Evolutionary conservation across 2,888 invertebrate genomes (phyloP).

Genomic region (Acheta domesticus): DNA sequence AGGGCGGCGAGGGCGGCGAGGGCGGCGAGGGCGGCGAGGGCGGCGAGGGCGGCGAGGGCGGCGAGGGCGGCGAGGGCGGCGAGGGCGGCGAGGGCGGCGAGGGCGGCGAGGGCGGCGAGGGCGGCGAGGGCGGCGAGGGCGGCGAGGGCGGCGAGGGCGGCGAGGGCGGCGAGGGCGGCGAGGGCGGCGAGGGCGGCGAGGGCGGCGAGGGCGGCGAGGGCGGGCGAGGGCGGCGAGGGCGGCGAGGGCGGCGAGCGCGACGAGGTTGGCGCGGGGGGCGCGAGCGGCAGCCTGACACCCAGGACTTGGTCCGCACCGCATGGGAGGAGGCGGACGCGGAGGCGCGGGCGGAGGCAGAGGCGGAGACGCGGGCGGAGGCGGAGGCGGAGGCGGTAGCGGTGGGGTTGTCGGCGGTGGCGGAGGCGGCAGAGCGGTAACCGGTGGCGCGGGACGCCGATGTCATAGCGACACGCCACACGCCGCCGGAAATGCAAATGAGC

Average conservation of each 20-base stretch:
- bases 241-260: no score
- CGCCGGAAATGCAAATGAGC: constrained; percentile 1
- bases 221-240: background rate
- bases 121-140: no score
- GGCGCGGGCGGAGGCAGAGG: background rate
- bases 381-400: background rate
- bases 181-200: background rate
- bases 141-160: no score
- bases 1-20: no score
- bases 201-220: background rate
- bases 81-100: no score
- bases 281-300: no score
- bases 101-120: no score
- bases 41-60: no score
- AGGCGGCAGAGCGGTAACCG: background rate
- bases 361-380: background rate
- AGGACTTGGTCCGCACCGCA: no score
- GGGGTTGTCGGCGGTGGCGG: background rate
- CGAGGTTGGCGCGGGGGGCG: background rate
- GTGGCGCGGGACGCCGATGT: constrained; percentile 5
- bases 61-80: no score
- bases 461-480: constrained; percentile 18
- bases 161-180: background rate
- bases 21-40: no score
- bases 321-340: background rate